A percentile compares a stretch with the other conserved stretches of the same genome.
These are phyloP conservation scores for Drosophila histrio DNA, from an alignment of 2,888 invertebrate species.

Conservation along the genomic window DNA sequence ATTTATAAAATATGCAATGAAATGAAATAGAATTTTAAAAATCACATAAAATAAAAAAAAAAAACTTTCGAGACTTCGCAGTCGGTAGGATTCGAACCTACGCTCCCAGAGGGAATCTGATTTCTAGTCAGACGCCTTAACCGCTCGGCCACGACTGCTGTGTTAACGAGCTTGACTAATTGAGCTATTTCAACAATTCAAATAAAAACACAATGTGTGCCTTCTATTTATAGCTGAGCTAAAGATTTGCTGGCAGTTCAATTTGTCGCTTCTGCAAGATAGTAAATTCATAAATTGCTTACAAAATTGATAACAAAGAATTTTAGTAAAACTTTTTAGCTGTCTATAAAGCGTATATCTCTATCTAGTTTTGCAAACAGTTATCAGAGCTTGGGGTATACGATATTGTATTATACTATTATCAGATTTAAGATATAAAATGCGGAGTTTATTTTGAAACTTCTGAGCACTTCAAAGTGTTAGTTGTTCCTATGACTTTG, in stretches of 20 bases:
- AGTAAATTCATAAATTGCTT: not conserved
- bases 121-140: conserved; percentile 81
- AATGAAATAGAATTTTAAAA: too few relatives aligned
- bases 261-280: not conserved
- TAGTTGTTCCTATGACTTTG: not conserved
- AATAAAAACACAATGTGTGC: too few relatives aligned
- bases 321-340: not conserved
- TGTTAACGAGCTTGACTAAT: accelerated
- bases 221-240: not conserved
- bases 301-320: not conserved
- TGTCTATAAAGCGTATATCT: not conserved
- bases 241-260: not conserved
- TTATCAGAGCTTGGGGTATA: not conserved
- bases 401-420: too few relatives aligned
- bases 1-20: too few relatives aligned
- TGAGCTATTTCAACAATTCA: not conserved
- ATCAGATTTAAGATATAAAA: not conserved
- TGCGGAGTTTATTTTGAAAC: not conserved
- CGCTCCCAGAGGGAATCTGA: conserved; percentile 92
- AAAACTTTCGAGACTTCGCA: conserved; percentile 85
- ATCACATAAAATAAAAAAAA: too few relatives aligned
- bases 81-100: conserved; percentile 94
- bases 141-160: conserved; percentile 68
- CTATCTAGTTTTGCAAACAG: not conserved
- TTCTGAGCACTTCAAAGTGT: not conserved